Conservation (phyloP, 2,888 invertebrate genomes). For the Biston betularia region DNA sequence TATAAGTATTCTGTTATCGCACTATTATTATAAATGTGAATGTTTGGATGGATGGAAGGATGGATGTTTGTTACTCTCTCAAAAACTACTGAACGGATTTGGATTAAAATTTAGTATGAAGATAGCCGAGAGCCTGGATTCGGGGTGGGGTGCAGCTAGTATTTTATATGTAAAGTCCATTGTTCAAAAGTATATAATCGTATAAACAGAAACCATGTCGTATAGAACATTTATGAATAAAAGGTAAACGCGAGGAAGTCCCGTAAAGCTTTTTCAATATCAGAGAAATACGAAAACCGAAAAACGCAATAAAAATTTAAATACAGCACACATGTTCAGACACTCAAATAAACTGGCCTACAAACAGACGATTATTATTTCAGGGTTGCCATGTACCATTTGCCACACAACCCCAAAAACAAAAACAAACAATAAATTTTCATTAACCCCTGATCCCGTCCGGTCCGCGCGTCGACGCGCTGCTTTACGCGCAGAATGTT, state of each 20-base stretch:
- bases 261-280: background rate
- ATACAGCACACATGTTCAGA: conserved; percentile 7
- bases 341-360: conserved; percentile 21
- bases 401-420: conserved; percentile 23
- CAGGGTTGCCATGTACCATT: conserved; percentile 17
- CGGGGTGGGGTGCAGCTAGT: no score
- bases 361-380: conserved; percentile 21
- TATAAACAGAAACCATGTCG: background rate
- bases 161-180: no score
- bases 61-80: no score
- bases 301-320: background rate
- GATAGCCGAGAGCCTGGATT: no score
- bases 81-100: no score
- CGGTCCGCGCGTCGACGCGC: conserved; percentile 57
- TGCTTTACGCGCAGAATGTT: conserved; percentile 46
- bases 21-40: no score
- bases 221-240: background rate
- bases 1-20: no score
- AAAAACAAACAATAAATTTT: conserved; percentile 39
- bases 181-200: no score
- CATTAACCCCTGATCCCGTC: conserved; percentile 39
- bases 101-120: no score
- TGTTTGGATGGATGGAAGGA: no score
- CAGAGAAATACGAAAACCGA: background rate
- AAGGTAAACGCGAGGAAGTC: no score